Evolutionary conservation across 2,888 invertebrate genomes (phyloP).

Genomic region (Nyleta sp.): DNA sequence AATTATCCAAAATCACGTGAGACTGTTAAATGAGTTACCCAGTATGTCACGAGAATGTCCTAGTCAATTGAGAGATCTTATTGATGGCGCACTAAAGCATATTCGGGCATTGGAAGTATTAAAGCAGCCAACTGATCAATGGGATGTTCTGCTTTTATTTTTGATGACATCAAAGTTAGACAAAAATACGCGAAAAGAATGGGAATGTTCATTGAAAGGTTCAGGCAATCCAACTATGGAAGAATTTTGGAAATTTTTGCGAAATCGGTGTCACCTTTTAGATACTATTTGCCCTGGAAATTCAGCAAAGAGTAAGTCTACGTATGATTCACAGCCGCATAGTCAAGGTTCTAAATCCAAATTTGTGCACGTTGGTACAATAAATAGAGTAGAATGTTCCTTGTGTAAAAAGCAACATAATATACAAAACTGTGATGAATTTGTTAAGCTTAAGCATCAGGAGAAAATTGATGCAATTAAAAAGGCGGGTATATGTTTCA

Average conservation of each 20-base stretch:
- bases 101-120: slow-evolving; percentile 24
- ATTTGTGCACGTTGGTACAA: slow-evolving; percentile 14
- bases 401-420: slow-evolving; percentile 11
- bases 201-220: slow-evolving; percentile 22
- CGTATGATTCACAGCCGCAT: background rate
- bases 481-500: slow-evolving; percentile 13
- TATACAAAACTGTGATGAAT: slow-evolving; percentile 16
- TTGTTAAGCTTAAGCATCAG: slow-evolving; percentile 27
- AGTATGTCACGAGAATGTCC: slow-evolving; percentile 19
- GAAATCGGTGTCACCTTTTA: slow-evolving; percentile 23
- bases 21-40: slow-evolving; percentile 34
- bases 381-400: slow-evolving; percentile 6
- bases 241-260: slow-evolving; percentile 12
- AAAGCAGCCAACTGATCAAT: slow-evolving; percentile 12
- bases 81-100: slow-evolving; percentile 15
- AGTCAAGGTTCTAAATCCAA: slow-evolving; percentile 2
- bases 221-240: background rate
- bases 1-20: slow-evolving; percentile 37
- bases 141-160: slow-evolving; percentile 25
- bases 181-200: slow-evolving; percentile 25
- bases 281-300: slow-evolving; percentile 12
- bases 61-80: slow-evolving; percentile 11
- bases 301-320: background rate
- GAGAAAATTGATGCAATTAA: slow-evolving; percentile 21
- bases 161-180: slow-evolving; percentile 17